Evolutionary conservation across 2,797 vertebrate species (phyloP).

Genomic region (Nannoperca australis): DNA sequence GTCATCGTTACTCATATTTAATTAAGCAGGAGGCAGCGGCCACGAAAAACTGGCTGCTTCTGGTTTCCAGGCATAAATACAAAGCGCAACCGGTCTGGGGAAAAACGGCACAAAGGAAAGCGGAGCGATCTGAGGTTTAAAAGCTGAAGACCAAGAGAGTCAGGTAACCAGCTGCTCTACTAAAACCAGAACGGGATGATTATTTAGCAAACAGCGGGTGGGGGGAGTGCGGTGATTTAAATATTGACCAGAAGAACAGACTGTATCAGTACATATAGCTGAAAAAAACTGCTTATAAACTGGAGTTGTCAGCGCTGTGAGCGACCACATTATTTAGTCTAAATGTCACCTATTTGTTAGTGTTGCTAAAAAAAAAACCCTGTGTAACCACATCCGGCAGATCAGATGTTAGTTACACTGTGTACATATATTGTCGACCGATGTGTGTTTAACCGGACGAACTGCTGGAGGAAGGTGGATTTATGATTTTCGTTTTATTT

Average conservation of each 20-base stretch:
- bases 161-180: slow-evolving; percentile 78
- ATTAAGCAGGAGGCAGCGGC: slow-evolving; percentile 82
- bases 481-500: not conserved
- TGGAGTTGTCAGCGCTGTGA: slow-evolving; percentile 14
- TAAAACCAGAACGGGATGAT: not conserved
- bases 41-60: slow-evolving; percentile 88
- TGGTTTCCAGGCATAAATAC: slow-evolving; percentile 88
- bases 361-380: slow-evolving; percentile 20
- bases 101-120: slow-evolving; percentile 79
- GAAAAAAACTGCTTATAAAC: slow-evolving; percentile 19
- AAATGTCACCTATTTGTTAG: slow-evolving; percentile 36
- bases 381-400: not conserved
- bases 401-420: slow-evolving; percentile 10
- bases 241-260: slow-evolving; percentile 2
- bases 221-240: slow-evolving; percentile 22
- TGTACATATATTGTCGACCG: not conserved
- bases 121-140: slow-evolving; percentile 65
- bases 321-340: too few relatives aligned
- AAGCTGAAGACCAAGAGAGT: slow-evolving; percentile 84
- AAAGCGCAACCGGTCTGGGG: slow-evolving; percentile 79
- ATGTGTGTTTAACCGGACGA: slow-evolving; percentile 15
- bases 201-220: not conserved
- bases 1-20: slow-evolving; percentile 81
- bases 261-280: not conserved
- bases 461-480: slow-evolving; percentile 5